Evolutionary conservation across 2,797 vertebrate genomes (phyloP).

Genomic region (Pitangus sulphuratus): DNA sequence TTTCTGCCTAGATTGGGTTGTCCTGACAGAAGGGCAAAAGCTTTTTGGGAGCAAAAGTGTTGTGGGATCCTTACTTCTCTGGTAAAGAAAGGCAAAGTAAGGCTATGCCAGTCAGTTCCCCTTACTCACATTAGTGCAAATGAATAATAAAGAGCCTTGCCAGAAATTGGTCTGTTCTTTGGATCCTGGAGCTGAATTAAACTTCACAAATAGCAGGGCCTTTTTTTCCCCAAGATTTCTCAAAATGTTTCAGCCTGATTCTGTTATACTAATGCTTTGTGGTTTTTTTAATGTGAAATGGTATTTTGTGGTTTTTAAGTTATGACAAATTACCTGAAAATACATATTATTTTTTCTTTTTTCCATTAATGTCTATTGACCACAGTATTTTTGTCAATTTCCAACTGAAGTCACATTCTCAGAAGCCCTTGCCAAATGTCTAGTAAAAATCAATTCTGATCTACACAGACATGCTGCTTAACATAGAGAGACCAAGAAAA

Average conservation of each 20-base stretch:
- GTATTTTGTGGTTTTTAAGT: neutral
- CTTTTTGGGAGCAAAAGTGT: neutral
- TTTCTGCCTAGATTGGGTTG: neutral
- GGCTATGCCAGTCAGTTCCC: neutral
- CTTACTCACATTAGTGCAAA: neutral
- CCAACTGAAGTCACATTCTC: neutral
- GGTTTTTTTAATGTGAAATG: neutral
- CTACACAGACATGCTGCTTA: fast-evolving
- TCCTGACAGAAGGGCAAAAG: neutral
- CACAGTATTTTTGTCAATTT: neutral
- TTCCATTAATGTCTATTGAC: neutral
- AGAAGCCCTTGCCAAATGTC: neutral
- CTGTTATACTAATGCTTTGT: neutral
- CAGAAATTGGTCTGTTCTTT: neutral
- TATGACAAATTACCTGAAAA: neutral
- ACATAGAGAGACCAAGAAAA: neutral
- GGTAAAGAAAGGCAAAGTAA: neutral
- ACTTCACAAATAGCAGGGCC: neutral
- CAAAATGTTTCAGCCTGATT: neutral
- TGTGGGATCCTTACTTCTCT: neutral
- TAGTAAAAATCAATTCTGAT: neutral
- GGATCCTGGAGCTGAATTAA: neutral
- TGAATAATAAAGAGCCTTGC: neutral
- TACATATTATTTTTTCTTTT: neutral
- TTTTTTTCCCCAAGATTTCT: neutral